Conservation (phyloP, 2,113 vertebrate species). For the Cephalopholis sonnerati region DNA sequence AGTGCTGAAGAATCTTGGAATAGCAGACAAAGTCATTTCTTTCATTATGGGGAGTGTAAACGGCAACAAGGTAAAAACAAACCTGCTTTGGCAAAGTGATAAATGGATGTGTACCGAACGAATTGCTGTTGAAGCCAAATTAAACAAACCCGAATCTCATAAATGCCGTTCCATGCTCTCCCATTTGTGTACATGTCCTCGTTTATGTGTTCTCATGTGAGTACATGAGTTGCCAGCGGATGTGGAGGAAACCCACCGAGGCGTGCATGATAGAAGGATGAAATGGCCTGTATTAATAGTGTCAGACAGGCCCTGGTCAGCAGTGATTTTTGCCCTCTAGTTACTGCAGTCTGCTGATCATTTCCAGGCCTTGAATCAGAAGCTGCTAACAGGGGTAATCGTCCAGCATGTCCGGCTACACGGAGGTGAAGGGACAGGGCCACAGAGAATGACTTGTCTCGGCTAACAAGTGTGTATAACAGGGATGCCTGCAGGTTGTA, state of each 20-base stretch:
- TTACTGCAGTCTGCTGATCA: constrained; percentile 62
- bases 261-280: constrained; percentile 65
- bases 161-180: constrained; percentile 14
- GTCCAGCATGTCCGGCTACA: constrained; percentile 51
- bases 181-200: constrained; percentile 18
- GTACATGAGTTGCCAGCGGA: constrained; percentile 51
- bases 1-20: constrained; percentile 87
- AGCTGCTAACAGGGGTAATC: constrained; percentile 64
- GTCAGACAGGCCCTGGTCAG: constrained; percentile 74
- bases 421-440: constrained; percentile 48
- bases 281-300: constrained; percentile 72
- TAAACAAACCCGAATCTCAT: constrained; percentile 13
- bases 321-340: constrained; percentile 67
- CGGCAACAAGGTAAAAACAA: constrained; percentile 86
- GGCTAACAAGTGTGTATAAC: constrained; percentile 45
- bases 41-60: constrained; percentile 87
- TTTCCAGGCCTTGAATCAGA: constrained; percentile 66
- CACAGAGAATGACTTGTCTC: constrained; percentile 47
- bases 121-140: constrained; percentile 20
- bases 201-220: constrained; percentile 27
- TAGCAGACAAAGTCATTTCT: constrained; percentile 87
- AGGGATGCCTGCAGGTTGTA: constrained; percentile 30
- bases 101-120: constrained; percentile 13
- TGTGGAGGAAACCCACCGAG: constrained; percentile 56
- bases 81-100: constrained; percentile 20